Evolutionary conservation across 2,888 invertebrate genomes (phyloP).

Genomic region (Bruchidius siliquastri): DNA sequence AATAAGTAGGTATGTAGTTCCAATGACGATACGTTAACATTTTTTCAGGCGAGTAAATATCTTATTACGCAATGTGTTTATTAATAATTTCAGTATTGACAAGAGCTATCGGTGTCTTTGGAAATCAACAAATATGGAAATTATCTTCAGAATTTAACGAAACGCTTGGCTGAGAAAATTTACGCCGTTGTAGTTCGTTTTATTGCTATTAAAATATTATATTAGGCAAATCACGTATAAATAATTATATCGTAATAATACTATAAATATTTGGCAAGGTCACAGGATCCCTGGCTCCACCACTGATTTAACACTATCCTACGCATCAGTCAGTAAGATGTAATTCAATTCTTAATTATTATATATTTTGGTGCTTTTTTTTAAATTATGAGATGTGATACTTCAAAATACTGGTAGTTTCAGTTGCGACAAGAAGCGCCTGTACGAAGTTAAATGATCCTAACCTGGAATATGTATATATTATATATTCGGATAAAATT

Average conservation of each 20-base stretch:
- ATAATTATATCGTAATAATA: background rate
- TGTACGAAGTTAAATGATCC: no score
- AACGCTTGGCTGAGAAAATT: background rate
- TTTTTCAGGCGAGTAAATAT: background rate
- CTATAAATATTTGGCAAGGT: background rate
- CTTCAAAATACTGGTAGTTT: no score
- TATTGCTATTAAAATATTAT: background rate
- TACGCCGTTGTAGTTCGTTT: background rate
- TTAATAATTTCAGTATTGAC: background rate
- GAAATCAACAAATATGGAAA: background rate
- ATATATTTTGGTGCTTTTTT: no score
- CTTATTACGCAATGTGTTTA: background rate
- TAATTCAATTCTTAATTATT: no score
- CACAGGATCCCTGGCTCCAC: background rate
- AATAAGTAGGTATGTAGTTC: no score
- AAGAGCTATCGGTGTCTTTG: background rate
- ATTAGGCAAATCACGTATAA: background rate
- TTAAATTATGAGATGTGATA: no score
- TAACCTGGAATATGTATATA: no score
- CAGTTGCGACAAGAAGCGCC: no score
- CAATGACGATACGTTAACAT: background rate
- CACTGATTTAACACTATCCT: background rate
- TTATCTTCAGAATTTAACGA: background rate
- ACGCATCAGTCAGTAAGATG: no score
- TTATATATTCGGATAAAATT: no score